Conservation (phyloP, 64 coral and sea anemone species). For the Hydrozoanthus tunicans region DNA sequence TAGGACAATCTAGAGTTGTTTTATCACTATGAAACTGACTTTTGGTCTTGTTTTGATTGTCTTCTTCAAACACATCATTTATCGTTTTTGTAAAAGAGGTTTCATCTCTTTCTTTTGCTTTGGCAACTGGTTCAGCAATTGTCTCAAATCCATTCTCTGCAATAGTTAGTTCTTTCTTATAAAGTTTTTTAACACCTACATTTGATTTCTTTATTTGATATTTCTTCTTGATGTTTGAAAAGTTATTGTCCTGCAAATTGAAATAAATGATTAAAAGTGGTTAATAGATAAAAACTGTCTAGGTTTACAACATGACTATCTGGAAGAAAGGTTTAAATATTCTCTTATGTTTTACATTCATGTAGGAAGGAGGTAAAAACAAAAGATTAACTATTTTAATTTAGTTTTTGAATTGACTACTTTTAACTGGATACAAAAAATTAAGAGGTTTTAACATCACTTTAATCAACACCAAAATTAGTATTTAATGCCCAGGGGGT, state of each 20-base stretch:
- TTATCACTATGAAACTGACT: no score
- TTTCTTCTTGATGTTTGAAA: not conserved
- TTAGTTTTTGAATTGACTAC: no score
- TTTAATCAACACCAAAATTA: no score
- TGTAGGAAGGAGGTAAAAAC: no score
- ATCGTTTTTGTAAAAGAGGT: no score
- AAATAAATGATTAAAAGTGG: not conserved
- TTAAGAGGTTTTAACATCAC: no score
- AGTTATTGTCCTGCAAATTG: not conserved
- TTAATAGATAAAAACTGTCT: not conserved
- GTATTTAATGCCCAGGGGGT: no score
- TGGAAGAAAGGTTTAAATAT: no score
- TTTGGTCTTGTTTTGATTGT: not conserved
- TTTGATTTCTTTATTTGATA: not conserved
- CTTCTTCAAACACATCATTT: not conserved
- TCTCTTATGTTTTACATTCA: no score
- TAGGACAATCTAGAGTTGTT: no score
- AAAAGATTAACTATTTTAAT: no score
- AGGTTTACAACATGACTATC: not conserved
- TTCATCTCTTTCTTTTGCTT: not conserved
- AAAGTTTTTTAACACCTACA: not conserved
- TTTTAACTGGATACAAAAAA: no score
- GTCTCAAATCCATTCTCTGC: not conserved
- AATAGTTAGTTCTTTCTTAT: not conserved
- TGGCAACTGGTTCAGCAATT: not conserved